A percentile compares a stretch with the other conserved stretches of the same genome.
Evolutionary conservation across 30 jellyfish, hydroid and myxozoan genomes (phyloP).

Genomic region (Sanderia malayensis): DNA sequence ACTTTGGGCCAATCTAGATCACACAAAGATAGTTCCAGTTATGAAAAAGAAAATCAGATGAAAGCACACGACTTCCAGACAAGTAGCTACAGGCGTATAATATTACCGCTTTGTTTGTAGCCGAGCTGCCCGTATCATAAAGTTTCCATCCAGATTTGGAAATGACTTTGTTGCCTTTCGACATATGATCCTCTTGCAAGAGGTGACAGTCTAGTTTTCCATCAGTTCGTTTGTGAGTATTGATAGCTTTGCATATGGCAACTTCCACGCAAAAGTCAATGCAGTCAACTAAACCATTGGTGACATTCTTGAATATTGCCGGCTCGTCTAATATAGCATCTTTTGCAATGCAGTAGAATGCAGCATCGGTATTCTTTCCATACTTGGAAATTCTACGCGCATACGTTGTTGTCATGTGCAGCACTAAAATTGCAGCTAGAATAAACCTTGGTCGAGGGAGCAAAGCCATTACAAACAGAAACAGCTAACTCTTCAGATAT

Average conservation of each 20-base stretch:
- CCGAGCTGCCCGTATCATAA: conserved; percentile 3
- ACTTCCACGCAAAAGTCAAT: conserved; percentile 1
- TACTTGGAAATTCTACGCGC: not conserved
- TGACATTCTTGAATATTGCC: not conserved
- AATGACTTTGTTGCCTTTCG: not conserved
- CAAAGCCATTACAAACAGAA: too few relatives aligned
- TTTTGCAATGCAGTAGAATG: conserved; percentile 9
- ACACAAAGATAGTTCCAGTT: too few relatives aligned
- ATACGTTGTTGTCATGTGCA: too few relatives aligned
- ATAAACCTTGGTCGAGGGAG: too few relatives aligned
- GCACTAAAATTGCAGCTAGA: too few relatives aligned
- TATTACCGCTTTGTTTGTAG: too few relatives aligned
- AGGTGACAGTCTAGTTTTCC: conserved; percentile 8
- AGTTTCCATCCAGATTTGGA: conserved; percentile 5
- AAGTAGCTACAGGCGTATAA: too few relatives aligned
- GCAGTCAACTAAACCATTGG: not conserved
- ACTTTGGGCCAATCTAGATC: not conserved
- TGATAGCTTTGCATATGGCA: not conserved
- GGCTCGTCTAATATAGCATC: not conserved
- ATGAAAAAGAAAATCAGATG: too few relatives aligned
- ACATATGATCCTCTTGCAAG: conserved; percentile 10
- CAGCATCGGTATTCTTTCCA: not conserved
- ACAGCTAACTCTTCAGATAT: too few relatives aligned
- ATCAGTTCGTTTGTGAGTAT: not conserved
- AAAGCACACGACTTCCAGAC: too few relatives aligned